These are phyloP conservation scores for Phragmatobia fuliginosa DNA, from an alignment of 2,888 invertebrate genomes.

Conservation along the genomic window DNA sequence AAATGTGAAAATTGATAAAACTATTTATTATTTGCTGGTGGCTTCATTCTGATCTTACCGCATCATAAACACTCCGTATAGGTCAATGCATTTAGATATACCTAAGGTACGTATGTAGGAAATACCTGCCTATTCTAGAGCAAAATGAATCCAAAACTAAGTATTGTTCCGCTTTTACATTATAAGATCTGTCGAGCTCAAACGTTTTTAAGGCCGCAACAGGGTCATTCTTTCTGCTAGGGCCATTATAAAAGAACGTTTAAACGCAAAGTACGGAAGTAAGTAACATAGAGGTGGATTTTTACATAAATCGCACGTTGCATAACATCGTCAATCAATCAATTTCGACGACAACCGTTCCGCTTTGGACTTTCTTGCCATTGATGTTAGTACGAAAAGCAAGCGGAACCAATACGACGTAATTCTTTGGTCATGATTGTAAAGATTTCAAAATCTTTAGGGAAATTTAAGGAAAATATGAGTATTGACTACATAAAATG, in stretches of 20 bases:
- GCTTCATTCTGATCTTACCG: neutral
- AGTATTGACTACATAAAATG: neutral
- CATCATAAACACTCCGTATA: neutral
- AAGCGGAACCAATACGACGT: conserved; percentile 18
- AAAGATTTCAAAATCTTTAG: conserved; percentile 2
- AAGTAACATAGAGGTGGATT: neutral
- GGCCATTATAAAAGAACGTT: neutral
- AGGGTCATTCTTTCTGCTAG: neutral
- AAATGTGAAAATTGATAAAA: too few relatives aligned
- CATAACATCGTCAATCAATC: conserved; percentile 2
- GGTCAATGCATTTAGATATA: neutral
- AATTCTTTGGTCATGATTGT: conserved; percentile 8
- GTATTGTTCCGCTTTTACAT: too few relatives aligned
- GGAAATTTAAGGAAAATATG: neutral
- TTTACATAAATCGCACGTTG: neutral
- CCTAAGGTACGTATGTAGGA: too few relatives aligned
- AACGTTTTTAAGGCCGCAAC: too few relatives aligned
- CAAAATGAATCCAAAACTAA: too few relatives aligned
- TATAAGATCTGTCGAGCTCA: too few relatives aligned
- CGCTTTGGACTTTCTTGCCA: conserved; percentile 3
- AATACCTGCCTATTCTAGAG: too few relatives aligned
- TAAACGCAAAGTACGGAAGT: neutral
- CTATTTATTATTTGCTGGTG: neutral
- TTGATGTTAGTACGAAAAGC: conserved; percentile 14
- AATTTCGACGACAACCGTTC: conserved; percentile 5